phyloP scores from a whole-genome alignment of 2,888 invertebrate genomes.

The Hydrotaea cyrtoneurina region DNA sequence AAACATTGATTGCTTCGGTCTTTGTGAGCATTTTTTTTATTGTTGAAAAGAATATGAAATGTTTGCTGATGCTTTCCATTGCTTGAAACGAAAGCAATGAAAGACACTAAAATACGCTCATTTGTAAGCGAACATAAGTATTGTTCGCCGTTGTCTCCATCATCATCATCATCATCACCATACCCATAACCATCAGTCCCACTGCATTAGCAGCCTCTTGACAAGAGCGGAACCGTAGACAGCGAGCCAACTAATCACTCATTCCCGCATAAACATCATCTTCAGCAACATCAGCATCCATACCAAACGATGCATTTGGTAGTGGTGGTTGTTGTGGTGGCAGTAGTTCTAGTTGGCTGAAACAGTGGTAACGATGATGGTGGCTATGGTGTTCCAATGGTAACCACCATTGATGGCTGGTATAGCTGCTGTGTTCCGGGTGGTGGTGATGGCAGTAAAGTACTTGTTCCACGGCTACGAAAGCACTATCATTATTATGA shows the following conservation, averaged over 20 bases:
- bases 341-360: background rate
- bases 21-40: too few relatives aligned
- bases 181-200: background rate
- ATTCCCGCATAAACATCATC: constrained; percentile 14
- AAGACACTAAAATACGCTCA: background rate
- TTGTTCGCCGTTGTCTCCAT: background rate
- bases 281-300: background rate
- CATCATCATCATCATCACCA: background rate
- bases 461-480: constrained; percentile 1
- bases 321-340: background rate
- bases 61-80: background rate
- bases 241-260: constrained; percentile 14
- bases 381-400: background rate
- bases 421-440: background rate
- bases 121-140: constrained; percentile 1
- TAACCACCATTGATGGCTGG: background rate
- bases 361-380: constrained; percentile 3
- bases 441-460: background rate
- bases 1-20: too few relatives aligned
- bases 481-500: constrained; percentile 52
- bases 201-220: background rate
- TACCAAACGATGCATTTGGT: background rate
- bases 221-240: background rate
- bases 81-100: background rate
- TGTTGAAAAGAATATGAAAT: too few relatives aligned